Conservation (phyloP, 2,797 vertebrate genomes). For the Halcyon badia region DNA sequence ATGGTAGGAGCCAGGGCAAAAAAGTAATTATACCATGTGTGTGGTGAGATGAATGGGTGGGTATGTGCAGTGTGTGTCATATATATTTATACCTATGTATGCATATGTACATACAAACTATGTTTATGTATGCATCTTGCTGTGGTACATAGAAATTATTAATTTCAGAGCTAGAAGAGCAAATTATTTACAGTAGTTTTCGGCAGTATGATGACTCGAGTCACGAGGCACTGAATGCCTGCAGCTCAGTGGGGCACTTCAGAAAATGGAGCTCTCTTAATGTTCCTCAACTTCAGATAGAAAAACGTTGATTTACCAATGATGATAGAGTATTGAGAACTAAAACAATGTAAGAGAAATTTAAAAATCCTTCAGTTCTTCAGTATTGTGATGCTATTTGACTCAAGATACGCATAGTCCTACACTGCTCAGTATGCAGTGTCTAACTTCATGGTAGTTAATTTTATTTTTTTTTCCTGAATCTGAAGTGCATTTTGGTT, state of each 20-base stretch:
- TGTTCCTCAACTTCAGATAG: neutral
- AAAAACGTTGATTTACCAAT: neutral
- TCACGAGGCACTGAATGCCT: neutral
- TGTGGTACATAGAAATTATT: neutral
- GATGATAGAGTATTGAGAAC: neutral
- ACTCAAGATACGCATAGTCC: neutral
- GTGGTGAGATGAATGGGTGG: neutral
- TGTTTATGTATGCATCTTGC: neutral
- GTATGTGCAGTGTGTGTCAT: accelerated
- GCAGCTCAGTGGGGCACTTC: neutral
- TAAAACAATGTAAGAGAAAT: neutral
- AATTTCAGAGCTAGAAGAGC: neutral
- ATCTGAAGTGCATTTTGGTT: neutral
- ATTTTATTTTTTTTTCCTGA: neutral
- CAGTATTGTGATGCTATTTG: neutral
- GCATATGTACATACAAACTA: accelerated
- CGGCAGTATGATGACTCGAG: neutral
- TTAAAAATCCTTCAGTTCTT: neutral
- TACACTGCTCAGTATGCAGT: neutral
- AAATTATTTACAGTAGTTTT: neutral
- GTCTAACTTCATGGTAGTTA: neutral
- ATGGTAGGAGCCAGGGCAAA: neutral
- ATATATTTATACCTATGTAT: neutral
- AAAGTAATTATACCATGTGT: neutral
- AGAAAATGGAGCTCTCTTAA: neutral